A percentile compares a stretch with the other conserved stretches of the same genome.
These are phyloP conservation scores for Platynereis dumerilii DNA, from an alignment of 2,888 invertebrate species.

Conservation along the genomic window DNA sequence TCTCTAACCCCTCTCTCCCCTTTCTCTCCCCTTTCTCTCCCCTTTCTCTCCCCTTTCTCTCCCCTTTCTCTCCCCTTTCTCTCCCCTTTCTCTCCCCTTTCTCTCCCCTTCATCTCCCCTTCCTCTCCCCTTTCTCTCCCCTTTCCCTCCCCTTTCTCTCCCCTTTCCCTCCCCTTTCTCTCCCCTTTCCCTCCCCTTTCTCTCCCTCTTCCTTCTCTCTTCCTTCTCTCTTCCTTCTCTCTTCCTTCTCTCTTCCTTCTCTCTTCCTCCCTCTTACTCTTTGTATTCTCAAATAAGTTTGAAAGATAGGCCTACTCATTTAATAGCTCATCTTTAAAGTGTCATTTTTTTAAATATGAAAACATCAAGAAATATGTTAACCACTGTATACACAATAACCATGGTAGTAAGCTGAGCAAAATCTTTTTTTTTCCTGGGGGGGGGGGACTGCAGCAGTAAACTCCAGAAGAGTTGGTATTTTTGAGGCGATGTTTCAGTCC, in stretches of 20 bases:
- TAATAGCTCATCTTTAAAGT: too few relatives aligned
- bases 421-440: too few relatives aligned
- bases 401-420: too few relatives aligned
- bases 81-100: neutral
- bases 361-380: too few relatives aligned
- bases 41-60: neutral
- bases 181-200: neutral
- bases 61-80: neutral
- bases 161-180: neutral
- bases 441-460: too few relatives aligned
- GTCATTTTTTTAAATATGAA: too few relatives aligned
- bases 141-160: neutral
- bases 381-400: too few relatives aligned
- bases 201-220: neutral
- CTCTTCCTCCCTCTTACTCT: neutral
- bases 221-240: neutral
- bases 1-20: neutral
- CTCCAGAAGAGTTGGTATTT: too few relatives aligned
- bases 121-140: neutral
- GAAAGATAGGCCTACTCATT: too few relatives aligned
- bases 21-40: neutral
- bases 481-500: too few relatives aligned
- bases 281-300: too few relatives aligned
- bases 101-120: neutral
- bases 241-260: neutral